Conservation (phyloP, 2,888 invertebrate species). For the Eueremaeus valkanovi region DNA sequence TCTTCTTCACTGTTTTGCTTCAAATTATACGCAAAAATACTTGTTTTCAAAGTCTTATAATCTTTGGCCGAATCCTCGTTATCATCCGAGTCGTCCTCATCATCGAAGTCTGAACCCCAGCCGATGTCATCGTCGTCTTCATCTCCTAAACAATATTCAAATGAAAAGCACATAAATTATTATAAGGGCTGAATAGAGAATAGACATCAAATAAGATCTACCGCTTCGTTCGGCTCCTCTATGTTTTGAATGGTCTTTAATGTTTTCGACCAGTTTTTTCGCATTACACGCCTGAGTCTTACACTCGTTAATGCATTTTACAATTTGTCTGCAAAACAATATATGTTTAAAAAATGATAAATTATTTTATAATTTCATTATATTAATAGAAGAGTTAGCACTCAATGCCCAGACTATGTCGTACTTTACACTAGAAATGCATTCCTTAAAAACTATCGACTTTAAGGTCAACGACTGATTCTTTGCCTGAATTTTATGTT, state of each 20-base stretch:
- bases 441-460: no score
- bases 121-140: conserved; percentile 44
- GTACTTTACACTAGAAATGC: no score
- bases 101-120: conserved; percentile 47
- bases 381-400: no score
- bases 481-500: no score
- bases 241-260: background rate
- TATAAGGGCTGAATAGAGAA: background rate
- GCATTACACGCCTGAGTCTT: conserved; percentile 47
- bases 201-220: conserved; percentile 20
- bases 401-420: no score
- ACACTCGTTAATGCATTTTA: conserved; percentile 48
- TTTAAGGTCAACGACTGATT: no score
- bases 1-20: background rate
- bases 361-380: no score
- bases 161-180: conserved; percentile 4
- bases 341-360: background rate
- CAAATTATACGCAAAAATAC: background rate
- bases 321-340: conserved; percentile 45
- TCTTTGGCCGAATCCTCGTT: background rate
- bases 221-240: background rate
- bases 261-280: conserved; percentile 42
- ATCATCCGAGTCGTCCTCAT: conserved; percentile 45
- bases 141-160: background rate
- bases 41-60: background rate